Evolutionary conservation across 2,888 invertebrate genomes (phyloP), one percentile per base, ranked within the genome.

Genomic region (Choristoneura rosaceana): DNA sequence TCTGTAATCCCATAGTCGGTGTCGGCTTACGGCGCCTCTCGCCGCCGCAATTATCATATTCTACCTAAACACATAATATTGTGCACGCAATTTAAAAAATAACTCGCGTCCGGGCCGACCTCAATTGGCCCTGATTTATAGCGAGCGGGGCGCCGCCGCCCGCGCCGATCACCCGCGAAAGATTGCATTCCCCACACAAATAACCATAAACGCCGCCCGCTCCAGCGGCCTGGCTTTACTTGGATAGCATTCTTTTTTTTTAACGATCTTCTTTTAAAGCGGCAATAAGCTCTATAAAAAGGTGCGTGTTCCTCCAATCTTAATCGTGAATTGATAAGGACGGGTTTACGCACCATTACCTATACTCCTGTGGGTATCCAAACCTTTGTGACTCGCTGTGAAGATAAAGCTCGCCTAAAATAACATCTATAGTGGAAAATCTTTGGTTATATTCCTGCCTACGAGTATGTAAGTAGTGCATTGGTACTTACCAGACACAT

Each of bases 51-150:
- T 94, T 94, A 93, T 94, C 92, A 92, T 93, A 93, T 93, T 93
- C 92, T 91, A 92, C 91, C 93, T 93, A 93, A 93, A 93, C 92
- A 93, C 91, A 92, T 93, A 91, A 93, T 93, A 93, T 92, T 91
- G 93, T 91, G 91, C 92, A 91, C 90, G 93, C 93, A 93, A 94
- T 94, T 93, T 94, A 89, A 92, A 91, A 93, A 94, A 93, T 93
- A 93, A 89, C 91, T 85, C 82, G 86, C 88, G 92, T 90, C 90
- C 91, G 91, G 84, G 81, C 85, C 90, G 90, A 89, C 91, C 90
- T 89, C 90, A 88, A 91, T 90, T 89, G 88, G 85, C 77, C 78
- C 87, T 92, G 92, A 93, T 92, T 93, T 93, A 93, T 91, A 85
- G 88, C 84, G 82, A 79, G 74, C 81, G 77, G 80, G 81, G 85